Conservation (phyloP, 2,113 vertebrate species). For the Tursiops truncatus region DNA sequence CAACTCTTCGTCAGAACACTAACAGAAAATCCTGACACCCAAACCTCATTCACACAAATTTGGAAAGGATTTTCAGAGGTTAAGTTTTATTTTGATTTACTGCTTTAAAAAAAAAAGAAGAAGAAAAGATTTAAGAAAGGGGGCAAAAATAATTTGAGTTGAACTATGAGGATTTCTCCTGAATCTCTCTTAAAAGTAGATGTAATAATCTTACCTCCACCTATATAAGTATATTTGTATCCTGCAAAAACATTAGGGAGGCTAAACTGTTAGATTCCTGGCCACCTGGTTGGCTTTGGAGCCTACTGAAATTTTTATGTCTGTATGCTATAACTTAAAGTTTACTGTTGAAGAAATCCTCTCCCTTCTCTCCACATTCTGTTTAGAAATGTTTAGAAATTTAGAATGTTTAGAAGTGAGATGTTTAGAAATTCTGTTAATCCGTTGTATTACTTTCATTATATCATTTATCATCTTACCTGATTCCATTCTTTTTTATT, state of each 20-base stretch:
- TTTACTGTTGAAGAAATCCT: background rate
- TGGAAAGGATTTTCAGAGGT: background rate
- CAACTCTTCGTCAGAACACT: background rate
- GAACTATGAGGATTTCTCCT: background rate
- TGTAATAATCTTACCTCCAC: background rate
- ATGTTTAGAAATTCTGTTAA: background rate
- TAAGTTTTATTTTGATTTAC: background rate
- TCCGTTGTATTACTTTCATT: background rate
- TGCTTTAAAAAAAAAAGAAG: background rate
- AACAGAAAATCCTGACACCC: background rate
- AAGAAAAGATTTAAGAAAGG: background rate
- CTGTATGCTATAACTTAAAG: background rate
- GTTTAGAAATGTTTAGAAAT: no score
- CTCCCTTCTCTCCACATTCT: background rate
- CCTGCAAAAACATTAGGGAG: background rate
- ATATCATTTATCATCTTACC: conserved; percentile 81
- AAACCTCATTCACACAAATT: background rate
- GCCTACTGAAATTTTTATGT: background rate
- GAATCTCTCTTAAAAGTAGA: background rate
- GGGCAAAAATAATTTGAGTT: background rate
- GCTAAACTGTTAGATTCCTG: background rate
- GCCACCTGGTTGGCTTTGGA: background rate
- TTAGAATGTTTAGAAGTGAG: background rate
- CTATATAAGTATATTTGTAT: background rate
- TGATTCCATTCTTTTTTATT: conserved; percentile 91